Conservation (phyloP, 2,888 invertebrate genomes). For the Globia sparganii region DNA sequence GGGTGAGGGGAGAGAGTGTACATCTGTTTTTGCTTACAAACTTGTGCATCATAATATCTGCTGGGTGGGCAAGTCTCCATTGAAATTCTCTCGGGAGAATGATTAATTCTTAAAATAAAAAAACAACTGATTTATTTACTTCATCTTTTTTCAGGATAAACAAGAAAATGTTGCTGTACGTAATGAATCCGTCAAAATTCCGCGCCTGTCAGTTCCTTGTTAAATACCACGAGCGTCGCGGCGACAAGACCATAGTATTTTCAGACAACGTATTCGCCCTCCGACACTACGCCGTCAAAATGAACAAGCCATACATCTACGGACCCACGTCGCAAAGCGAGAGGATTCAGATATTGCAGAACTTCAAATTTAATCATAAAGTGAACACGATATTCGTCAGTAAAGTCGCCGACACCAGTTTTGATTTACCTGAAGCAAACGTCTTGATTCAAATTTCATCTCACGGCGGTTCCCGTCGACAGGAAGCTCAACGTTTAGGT, state of each 20-base stretch:
- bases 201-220: conserved; percentile 99
- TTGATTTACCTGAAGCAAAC: conserved; percentile 99
- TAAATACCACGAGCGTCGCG: conserved; percentile 96
- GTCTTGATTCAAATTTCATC: conserved; percentile 99
- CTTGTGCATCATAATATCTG: neutral
- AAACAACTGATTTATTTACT: neutral
- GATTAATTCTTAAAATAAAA: neutral
- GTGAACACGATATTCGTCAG: conserved; percentile 99
- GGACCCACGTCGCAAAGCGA: conserved; percentile 99
- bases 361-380: conserved; percentile 99
- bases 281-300: conserved; percentile 98
- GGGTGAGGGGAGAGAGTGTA: no score
- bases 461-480: conserved; percentile 99
- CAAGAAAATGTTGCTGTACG: conserved; percentile 97
- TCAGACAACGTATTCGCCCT: conserved; percentile 99
- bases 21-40: neutral
- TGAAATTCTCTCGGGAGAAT: neutral
- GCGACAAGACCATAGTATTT: conserved; percentile 99
- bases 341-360: conserved; percentile 99
- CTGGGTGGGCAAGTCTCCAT: neutral
- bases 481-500: conserved; percentile 99
- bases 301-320: conserved; percentile 99
- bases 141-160: conserved; percentile 91
- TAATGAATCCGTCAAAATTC: conserved; percentile 99
- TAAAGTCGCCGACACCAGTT: conserved; percentile 99